Percentiles rank a stretch among this genome's conserved stretches.
These are phyloP conservation scores for Chloromyia formosa DNA, from an alignment of 2,888 invertebrate genomes.

Conservation along the genomic window DNA sequence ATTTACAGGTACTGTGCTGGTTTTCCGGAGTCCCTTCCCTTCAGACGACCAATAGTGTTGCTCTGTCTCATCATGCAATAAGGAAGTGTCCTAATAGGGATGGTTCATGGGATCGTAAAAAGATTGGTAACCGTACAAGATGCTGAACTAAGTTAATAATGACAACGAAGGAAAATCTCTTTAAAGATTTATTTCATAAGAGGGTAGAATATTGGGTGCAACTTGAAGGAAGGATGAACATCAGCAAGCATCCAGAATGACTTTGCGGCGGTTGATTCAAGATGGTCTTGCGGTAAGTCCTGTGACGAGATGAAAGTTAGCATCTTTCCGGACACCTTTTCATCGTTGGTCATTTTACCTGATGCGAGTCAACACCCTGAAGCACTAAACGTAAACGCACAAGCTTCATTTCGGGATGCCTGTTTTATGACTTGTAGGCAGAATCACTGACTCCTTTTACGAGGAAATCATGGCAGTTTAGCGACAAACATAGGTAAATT, in stretches of 20 bases:
- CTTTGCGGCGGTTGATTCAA: not conserved
- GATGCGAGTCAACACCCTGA: slow-evolving; percentile 24
- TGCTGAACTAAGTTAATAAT: slow-evolving; percentile 47
- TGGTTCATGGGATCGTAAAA: slow-evolving; percentile 40
- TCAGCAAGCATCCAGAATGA: not conserved
- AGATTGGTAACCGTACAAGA: slow-evolving; percentile 46
- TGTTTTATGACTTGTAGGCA: too few relatives aligned
- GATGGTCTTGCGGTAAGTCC: too few relatives aligned
- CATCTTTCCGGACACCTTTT: slow-evolving; percentile 35
- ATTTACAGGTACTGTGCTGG: slow-evolving; percentile 41
- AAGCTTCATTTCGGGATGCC: too few relatives aligned
- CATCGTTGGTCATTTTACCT: slow-evolving; percentile 8
- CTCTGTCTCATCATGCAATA: slow-evolving; percentile 13
- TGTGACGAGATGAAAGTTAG: not conserved
- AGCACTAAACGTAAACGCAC: too few relatives aligned
- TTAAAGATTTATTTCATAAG: slow-evolving; percentile 41
- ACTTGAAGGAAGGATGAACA: not conserved
- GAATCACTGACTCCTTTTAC: too few relatives aligned
- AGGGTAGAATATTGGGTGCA: not conserved
- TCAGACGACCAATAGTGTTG: too few relatives aligned
- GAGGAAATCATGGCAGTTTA: too few relatives aligned
- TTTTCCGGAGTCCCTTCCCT: not conserved
- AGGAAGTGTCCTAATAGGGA: slow-evolving; percentile 37
- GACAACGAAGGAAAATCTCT: slow-evolving; percentile 38
- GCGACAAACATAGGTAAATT: too few relatives aligned